Conservation (phyloP, 1,140 invertebrate genomes). For the Atta cephalotes region DNA sequence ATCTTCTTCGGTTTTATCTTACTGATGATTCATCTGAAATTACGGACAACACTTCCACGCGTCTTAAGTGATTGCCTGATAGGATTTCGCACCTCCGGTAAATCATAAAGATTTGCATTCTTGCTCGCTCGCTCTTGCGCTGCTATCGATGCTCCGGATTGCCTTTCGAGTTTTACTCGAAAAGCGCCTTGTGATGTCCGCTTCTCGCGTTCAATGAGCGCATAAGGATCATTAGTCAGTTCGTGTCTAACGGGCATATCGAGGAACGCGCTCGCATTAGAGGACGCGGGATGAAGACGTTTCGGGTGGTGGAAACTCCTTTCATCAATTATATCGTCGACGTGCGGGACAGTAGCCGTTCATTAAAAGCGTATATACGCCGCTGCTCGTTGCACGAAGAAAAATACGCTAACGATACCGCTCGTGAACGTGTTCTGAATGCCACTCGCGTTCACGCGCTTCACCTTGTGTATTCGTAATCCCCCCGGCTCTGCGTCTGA, state of each 20-base stretch:
- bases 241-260: conserved; percentile 72
- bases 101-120: conserved; percentile 19
- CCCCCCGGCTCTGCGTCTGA: conserved; percentile 65
- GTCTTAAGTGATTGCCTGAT: conserved; percentile 36
- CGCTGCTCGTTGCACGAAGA: conserved; percentile 76
- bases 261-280: conserved; percentile 58
- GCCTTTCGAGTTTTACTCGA: conserved; percentile 15
- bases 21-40: conserved; percentile 53
- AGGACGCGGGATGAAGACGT: conserved; percentile 70
- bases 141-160: background rate
- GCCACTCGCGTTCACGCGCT: conserved; percentile 65
- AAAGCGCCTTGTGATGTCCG: conserved; percentile 18
- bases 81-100: conserved; percentile 33
- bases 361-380: conserved; percentile 82
- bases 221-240: conserved; percentile 58
- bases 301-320: conserved; percentile 68
- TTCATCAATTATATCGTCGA: conserved; percentile 75
- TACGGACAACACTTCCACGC: conserved; percentile 39
- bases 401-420: conserved; percentile 85
- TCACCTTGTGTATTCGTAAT: conserved; percentile 78
- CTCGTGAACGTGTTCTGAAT: conserved; percentile 78
- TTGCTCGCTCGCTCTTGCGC: background rate
- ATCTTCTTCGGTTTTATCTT: conserved; percentile 32
- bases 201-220: conserved; percentile 35
- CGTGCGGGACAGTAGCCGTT: conserved; percentile 80